These are phyloP conservation scores for Leptoclinus maculatus DNA, from an alignment of 2,797 vertebrate species.

Conservation along the genomic window DNA sequence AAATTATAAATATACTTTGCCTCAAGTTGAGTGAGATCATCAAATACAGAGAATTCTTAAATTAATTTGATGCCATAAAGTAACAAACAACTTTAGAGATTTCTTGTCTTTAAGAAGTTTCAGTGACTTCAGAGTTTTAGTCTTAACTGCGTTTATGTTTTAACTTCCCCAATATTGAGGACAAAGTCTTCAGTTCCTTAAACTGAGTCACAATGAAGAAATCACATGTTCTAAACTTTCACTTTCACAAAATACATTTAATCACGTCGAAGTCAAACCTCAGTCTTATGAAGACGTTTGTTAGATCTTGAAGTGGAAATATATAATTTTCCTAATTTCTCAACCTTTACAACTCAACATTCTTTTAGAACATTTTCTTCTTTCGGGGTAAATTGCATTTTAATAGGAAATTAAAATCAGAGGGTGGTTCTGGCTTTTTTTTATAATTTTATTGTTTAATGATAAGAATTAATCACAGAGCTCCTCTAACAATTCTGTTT, in stretches of 20 bases:
- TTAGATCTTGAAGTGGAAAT: too few relatives aligned
- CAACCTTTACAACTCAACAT: background rate
- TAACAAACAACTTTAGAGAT: too few relatives aligned
- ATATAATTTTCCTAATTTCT: background rate
- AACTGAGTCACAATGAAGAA: background rate
- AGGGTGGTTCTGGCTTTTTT: too few relatives aligned
- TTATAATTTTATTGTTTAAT: too few relatives aligned
- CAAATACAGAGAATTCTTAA: too few relatives aligned
- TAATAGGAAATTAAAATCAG: background rate
- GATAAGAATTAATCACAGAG: too few relatives aligned
- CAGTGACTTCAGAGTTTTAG: background rate
- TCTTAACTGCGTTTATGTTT: background rate
- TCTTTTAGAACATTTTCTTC: background rate
- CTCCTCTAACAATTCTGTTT: too few relatives aligned
- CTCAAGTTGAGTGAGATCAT: too few relatives aligned
- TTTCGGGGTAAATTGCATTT: background rate
- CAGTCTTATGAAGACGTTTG: too few relatives aligned
- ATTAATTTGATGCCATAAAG: too few relatives aligned
- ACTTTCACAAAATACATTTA: background rate
- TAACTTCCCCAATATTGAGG: background rate
- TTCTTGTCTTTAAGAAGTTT: background rate
- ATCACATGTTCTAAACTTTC: background rate
- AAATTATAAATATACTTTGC: too few relatives aligned
- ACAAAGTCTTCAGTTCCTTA: background rate
- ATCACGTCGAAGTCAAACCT: too few relatives aligned